Base-by-base conservation (phyloP, 2,797 vertebrate species). In the Capromys pilorides region DNA sequence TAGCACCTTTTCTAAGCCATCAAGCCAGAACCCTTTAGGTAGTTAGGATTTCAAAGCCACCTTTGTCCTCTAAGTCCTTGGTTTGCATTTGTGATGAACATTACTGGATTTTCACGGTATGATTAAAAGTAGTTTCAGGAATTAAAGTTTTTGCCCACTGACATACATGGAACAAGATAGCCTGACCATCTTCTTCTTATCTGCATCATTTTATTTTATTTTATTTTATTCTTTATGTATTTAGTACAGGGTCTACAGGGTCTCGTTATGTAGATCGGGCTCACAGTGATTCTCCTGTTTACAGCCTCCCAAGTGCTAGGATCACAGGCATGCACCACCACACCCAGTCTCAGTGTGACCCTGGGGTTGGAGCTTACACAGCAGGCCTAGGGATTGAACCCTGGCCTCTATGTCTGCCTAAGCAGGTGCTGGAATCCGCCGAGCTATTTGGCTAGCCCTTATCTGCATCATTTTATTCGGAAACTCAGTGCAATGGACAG, bases 1-100 rank as follows among this genome's bases (percentile, higher is more conserved):
- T 96, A 92, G 77, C 54, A 75, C 80, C 18, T 96, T 94, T 61
- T 96, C 39, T 92, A 96, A 73, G 91, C 67, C 88, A 71, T 91
- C 86, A 94, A 84, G 61, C 83, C 81, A 93, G 57, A 95, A 81
- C 75, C 41, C 90, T 92, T 75, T 83, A 95, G 84, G 36, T 2
- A 85, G 31, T 57, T 94, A 78, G 81, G 41, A 95, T 89, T 90
- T 96, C 86, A 92, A 96, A 90, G 83, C 1, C 82, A 93, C 79
- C 49, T 67, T 91, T 73, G 71, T 33, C 33, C 69, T 31, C 67
- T 14, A 85, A n/a, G 45, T 85, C 41, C 33, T 94, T 96, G 66
- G 51, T 61, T 94, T 93, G 59, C 36, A 87, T 90, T 96, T 95
- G 26, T 93, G 69, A 80, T 67, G 33, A 86, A n/a, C 14, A 69